phyloP scores from a whole-genome alignment of 35 echinoderm and acorn worm genomes.

The Lytechinus variegatus region DNA sequence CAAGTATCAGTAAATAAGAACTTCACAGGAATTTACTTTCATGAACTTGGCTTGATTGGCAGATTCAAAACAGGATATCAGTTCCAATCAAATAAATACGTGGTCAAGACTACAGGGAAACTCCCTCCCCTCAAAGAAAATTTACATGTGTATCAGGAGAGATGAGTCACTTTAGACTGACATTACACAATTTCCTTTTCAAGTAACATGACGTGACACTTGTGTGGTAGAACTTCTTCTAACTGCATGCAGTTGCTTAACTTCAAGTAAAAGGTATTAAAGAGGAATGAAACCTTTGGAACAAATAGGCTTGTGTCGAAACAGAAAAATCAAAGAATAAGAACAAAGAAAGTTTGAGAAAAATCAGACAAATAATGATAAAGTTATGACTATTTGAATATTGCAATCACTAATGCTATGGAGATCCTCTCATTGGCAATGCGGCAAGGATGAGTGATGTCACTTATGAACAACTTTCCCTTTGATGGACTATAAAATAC shows the following conservation, averaged over 20 bases:
- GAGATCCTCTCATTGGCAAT: no score
- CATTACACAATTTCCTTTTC: background rate
- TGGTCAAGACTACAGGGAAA: background rate
- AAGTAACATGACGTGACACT: background rate
- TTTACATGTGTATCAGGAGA: background rate
- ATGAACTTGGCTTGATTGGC: background rate
- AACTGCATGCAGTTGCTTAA: background rate
- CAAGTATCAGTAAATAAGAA: background rate
- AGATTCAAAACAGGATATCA: constrained; percentile 14
- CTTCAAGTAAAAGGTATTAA: no score
- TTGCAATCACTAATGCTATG: no score
- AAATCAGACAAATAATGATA: no score
- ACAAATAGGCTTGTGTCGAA: no score
- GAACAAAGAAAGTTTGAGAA: no score
- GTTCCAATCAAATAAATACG: background rate
- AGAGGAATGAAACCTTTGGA: no score
- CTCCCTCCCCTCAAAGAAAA: background rate
- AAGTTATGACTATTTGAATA: no score
- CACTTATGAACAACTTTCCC: no score
- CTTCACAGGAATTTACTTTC: background rate
- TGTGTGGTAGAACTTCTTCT: background rate
- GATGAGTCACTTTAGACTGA: background rate
- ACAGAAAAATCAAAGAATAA: no score
- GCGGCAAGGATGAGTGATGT: no score
- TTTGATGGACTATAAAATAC: no score